Evolutionary conservation across 2,797 vertebrate species (phyloP).

Genomic region (Spizella passerina): DNA sequence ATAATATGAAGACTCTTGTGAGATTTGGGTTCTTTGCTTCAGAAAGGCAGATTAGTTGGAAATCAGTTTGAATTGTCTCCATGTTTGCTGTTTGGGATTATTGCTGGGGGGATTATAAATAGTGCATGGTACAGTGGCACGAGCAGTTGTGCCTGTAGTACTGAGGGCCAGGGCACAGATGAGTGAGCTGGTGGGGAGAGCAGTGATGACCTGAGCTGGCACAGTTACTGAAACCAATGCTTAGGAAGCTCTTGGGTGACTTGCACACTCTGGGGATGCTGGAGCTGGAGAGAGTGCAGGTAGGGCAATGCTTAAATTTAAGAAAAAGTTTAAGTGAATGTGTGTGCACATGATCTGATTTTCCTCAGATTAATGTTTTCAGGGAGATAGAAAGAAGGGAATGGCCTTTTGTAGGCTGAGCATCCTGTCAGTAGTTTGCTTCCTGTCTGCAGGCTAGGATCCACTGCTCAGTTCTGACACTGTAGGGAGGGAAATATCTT

Average conservation of each 20-base stretch:
- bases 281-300: neutral
- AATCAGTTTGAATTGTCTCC: neutral
- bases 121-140: no score
- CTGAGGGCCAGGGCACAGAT: neutral
- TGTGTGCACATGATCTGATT: neutral
- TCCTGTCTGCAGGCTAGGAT: neutral
- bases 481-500: fast-evolving
- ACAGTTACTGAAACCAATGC: neutral
- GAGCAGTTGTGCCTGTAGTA: neutral
- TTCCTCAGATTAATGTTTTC: neutral
- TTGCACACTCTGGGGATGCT: neutral
- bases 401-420: neutral
- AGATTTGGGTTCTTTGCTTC: neutral
- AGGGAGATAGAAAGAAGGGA: neutral
- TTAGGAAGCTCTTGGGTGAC: neutral
- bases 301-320: neutral
- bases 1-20: neutral
- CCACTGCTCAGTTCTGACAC: neutral
- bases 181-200: neutral
- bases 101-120: neutral
- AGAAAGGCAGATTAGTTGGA: neutral
- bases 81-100: neutral
- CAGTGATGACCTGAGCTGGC: neutral
- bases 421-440: neutral
- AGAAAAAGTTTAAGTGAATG: fast-evolving